Evolutionary conservation across 2,797 vertebrate genomes (phyloP), one percentile per base, ranked within the genome.

Genomic region (Dipus sagitta): DNA sequence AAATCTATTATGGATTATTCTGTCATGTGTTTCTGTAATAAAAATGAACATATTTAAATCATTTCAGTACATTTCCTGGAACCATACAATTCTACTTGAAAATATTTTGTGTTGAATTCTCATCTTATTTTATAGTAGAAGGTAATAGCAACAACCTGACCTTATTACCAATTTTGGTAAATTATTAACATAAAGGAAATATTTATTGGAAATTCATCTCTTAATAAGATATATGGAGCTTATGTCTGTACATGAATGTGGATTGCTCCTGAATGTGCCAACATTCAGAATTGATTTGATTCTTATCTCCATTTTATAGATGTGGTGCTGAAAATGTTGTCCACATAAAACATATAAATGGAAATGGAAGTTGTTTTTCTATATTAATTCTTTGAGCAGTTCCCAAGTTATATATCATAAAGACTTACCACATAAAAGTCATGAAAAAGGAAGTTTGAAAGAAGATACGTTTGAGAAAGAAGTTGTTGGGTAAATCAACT

Each of bases 371-470:
- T 76, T 81, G 24, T 68, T 92, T 85, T 85, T 62, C 81, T 80
- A 34, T 38, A 62, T 52, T 92, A 72, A 58, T 72, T 92, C 65
- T 77, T 83, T 78, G 72, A 86, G 88, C 42, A 86, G 4, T 86
- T 91, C 91, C 70, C 60, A 96, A 90, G 26, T 80, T 71, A 34
- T 75, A 42, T 79, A 13, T 23, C 14, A 14, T 68, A 87, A 75
- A 87, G 23, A 90, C 87, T 94, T 91, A 81, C 42, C 38, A 94
- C 38, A 54, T 81, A 58, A 91, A 91, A 93, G 30, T 78, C 65
- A 65, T 75, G 72, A 92, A 92, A 87, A 3, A 95, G 2, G 2
- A 90, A 60, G 2, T 82, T 71, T 23, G 42, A 80, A 80, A 80
- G 26, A 80, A 84, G 6, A 78, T 24, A 32, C 86, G 11, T 92